Evolutionary conservation across 2,113 vertebrate genomes (phyloP), one percentile per base, ranked within the genome.

Genomic region (Phaetusa simplex): DNA sequence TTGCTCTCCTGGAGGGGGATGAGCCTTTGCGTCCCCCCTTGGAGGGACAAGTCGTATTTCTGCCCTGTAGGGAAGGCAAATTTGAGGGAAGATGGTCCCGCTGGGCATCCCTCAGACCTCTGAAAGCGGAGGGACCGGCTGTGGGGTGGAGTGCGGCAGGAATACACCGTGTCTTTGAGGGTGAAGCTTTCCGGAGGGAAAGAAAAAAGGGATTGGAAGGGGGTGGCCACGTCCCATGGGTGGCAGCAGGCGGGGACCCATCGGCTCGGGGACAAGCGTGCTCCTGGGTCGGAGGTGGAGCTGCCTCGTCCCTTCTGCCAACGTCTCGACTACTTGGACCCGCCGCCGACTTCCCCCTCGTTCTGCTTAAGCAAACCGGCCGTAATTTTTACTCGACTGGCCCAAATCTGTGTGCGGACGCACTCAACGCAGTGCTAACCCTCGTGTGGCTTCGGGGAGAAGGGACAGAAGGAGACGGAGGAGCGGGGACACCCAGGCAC

Each of bases 181-280:
- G n/a, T 49, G 38, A 81, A 65, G n/a, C 47, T 69, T 72, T 92
- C 65, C 65, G 73, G 45, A 78, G 40, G n/a, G 43, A 72, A 88
- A 52, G 9, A 40, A 76, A n/a, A 58, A 65, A 26, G n/a, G 27
- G 27, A 45, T 24, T 59, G 53, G 38, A 50, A 90, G 62, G 19
- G 42, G 38, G 27, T 72, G 52, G 67, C 32, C 59, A 36, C 0
- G 0, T 38, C 69, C 24, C 43, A 19, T 0, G 29, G 67, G 32
- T 26, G 61, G 26, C 53, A 61, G 29, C 62, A 65, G 32, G 13
- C 0, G 0, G 23, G 50, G 36, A 58, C 30, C 27, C 1, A 0
- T 9, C 3, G 1, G 53, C 67, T 23, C 10, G 2, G 26, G 52
- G 45, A n/a, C 4, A 9, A 79, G 29, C 0, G 0, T 21, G 65